A percentile compares a stretch with the other conserved stretches of the same genome.
phyloP scores from a whole-genome alignment of 2,888 invertebrate species.

The Ophraella communa region DNA sequence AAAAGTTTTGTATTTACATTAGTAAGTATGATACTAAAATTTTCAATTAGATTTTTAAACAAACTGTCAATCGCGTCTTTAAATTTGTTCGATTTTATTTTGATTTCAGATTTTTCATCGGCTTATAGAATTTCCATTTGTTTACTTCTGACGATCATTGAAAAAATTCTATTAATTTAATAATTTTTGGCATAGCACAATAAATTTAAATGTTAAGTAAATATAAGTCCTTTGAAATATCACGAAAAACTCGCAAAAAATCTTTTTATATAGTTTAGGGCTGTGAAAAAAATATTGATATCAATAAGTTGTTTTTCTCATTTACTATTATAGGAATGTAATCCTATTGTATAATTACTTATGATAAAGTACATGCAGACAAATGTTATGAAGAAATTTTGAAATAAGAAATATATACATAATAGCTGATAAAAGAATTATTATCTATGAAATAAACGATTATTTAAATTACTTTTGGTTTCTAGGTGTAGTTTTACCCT shows the following conservation, averaged over 20 bases:
- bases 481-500: conserved; percentile 53
- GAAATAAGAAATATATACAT: conserved; percentile 39
- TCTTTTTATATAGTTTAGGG: conserved; percentile 48
- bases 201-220: no score
- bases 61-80: no score
- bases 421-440: conserved; percentile 40
- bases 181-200: no score
- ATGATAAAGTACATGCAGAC: conserved; percentile 31
- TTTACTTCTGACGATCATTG: no score
- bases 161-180: no score
- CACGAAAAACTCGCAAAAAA: conserved; percentile 15
- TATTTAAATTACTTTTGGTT: conserved; percentile 49
- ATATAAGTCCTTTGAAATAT: conserved; percentile 9
- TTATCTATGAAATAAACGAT: conserved; percentile 38
- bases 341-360: conserved; percentile 36
- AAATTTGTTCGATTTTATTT: no score
- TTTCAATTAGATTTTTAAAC: no score
- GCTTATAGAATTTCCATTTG: no score
- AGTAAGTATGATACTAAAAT: no score
- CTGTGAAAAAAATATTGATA: conserved; percentile 48
- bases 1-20: no score
- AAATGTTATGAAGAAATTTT: conserved; percentile 39
- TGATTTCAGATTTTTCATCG: no score
- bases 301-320: conserved; percentile 33
- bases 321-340: conserved; percentile 31